Evolutionary conservation across 1,140 invertebrate genomes (phyloP).

Genomic region (Lanistes nyassanus): DNA sequence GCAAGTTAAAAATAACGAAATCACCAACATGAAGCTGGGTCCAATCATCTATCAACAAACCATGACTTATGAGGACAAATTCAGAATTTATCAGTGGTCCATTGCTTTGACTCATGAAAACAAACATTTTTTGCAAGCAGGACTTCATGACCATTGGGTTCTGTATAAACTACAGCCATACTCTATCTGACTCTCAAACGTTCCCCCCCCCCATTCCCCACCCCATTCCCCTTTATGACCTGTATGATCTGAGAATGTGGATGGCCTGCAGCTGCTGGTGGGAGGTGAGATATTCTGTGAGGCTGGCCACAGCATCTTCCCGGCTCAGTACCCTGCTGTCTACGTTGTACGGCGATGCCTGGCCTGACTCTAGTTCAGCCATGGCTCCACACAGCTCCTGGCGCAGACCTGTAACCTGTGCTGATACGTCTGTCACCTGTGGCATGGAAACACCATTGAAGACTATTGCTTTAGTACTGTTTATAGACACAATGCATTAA

Average conservation of each 20-base stretch:
- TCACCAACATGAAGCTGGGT: neutral
- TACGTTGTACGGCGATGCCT: slow-evolving; percentile 68
- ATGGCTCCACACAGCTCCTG: slow-evolving; percentile 59
- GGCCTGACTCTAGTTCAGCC: slow-evolving; percentile 65
- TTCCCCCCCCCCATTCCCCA: too few relatives aligned
- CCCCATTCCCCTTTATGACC: slow-evolving; percentile 36
- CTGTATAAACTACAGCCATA: too few relatives aligned
- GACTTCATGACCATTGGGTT: too few relatives aligned
- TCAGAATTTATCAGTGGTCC: too few relatives aligned
- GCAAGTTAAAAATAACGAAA: slow-evolving; percentile 64
- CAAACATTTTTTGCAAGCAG: too few relatives aligned
- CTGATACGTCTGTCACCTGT: slow-evolving; percentile 64
- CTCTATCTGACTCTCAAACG: too few relatives aligned
- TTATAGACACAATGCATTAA: neutral
- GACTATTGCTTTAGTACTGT: neutral
- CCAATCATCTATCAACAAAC: too few relatives aligned
- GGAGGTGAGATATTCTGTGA: slow-evolving; percentile 74
- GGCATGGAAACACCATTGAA: neutral
- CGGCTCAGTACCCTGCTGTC: slow-evolving; percentile 64
- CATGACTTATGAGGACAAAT: too few relatives aligned
- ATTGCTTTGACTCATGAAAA: too few relatives aligned
- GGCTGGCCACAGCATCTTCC: slow-evolving; percentile 70
- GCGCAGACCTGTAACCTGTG: slow-evolving; percentile 60
- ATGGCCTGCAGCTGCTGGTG: slow-evolving; percentile 76
- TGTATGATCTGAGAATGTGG: slow-evolving; percentile 72